These are phyloP conservation scores for Gasterosteus nipponicus DNA, from an alignment of 2,113 vertebrate genomes.

Conservation along the genomic window DNA sequence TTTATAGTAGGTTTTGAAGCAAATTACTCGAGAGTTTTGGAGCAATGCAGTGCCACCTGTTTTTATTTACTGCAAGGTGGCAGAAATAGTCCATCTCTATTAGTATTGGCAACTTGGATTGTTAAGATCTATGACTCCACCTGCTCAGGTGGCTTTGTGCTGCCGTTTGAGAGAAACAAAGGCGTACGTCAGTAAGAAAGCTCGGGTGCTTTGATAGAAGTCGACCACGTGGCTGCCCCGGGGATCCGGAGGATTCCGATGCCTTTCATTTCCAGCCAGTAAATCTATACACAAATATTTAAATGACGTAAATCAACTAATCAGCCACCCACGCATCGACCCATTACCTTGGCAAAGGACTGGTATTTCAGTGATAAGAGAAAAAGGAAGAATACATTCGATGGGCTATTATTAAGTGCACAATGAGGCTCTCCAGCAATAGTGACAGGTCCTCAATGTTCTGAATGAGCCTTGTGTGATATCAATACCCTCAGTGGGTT, in stretches of 20 bases:
- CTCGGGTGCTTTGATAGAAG: constrained; percentile 40
- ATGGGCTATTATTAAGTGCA: constrained; percentile 77
- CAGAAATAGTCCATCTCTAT: constrained; percentile 46
- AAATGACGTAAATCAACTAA: constrained; percentile 72
- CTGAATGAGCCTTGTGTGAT: constrained; percentile 71
- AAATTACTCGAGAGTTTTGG: constrained; percentile 23
- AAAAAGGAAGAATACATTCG: constrained; percentile 77
- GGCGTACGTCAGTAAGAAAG: constrained; percentile 31
- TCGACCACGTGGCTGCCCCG: constrained; percentile 37
- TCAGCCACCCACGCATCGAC: constrained; percentile 69
- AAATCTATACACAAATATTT: constrained; percentile 75
- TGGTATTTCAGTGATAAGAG: constrained; percentile 79
- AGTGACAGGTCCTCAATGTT: constrained; percentile 78
- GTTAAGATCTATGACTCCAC: constrained; percentile 56
- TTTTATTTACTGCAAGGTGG: constrained; percentile 53
- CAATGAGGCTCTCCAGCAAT: constrained; percentile 75
- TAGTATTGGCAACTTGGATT: constrained; percentile 57
- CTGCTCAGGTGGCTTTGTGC: constrained; percentile 35
- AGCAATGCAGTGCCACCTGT: constrained; percentile 34
- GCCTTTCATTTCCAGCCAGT: constrained; percentile 68
- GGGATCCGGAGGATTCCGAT: constrained; percentile 13
- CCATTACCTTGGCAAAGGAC: constrained; percentile 70
- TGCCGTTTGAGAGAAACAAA: constrained; percentile 47
- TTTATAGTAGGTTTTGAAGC: background rate
- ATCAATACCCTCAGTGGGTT: constrained; percentile 74